A percentile compares a stretch with the other conserved stretches of the same genome.
Evolutionary conservation across 2,797 vertebrate species (phyloP).

Genomic region (Xenops minutus): DNA sequence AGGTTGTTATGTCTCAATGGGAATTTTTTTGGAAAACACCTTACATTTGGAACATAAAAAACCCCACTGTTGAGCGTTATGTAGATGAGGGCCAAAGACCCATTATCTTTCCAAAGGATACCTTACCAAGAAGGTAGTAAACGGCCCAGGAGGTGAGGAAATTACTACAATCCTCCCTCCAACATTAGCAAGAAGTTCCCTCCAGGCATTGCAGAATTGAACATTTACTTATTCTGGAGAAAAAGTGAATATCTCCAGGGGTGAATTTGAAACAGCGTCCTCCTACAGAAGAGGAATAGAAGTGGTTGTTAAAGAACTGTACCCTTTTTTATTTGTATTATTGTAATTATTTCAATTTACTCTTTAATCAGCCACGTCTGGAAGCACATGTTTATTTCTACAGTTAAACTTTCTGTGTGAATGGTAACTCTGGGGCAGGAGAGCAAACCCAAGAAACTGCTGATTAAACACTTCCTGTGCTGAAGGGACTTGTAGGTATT

Average conservation of each 20-base stretch:
- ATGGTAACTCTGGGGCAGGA: background rate
- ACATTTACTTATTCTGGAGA: background rate
- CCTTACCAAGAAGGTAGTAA: background rate
- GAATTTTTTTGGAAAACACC: constrained; percentile 60
- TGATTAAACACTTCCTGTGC: background rate
- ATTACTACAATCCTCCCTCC: background rate
- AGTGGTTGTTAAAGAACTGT: background rate
- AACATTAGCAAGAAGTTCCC: background rate
- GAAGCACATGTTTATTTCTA: background rate
- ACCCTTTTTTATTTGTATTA: background rate
- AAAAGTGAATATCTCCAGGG: background rate
- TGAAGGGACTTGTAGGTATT: background rate
- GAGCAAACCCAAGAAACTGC: background rate
- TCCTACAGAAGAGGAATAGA: background rate
- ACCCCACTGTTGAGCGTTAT: background rate
- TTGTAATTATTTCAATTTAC: background rate
- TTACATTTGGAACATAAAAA: constrained; percentile 25
- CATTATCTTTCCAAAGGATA: background rate
- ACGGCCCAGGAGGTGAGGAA: background rate
- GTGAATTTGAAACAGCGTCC: background rate
- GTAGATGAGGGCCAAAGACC: background rate
- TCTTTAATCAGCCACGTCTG: background rate
- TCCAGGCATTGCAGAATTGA: background rate
- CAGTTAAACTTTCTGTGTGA: background rate
- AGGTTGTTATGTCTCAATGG: constrained; percentile 20